Conservation (phyloP, 2,113 vertebrate genomes). For the Genyomyrus donnyi region DNA sequence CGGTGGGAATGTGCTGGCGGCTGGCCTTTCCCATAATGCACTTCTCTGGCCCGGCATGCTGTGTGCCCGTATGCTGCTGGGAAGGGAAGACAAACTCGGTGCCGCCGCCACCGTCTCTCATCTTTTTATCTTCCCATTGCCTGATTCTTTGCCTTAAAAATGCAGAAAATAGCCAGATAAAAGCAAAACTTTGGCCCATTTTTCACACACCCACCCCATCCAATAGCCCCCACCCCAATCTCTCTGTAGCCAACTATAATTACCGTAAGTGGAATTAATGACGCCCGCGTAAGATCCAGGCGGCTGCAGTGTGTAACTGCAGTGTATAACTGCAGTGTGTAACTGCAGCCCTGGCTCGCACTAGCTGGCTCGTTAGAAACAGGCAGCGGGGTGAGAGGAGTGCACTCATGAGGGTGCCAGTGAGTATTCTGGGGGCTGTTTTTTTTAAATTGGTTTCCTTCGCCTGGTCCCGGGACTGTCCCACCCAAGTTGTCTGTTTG, state of each 20-base stretch:
- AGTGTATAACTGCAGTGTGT: conserved; percentile 15
- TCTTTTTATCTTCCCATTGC: not conserved
- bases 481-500: not conserved
- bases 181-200: not conserved
- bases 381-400: not conserved
- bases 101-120: too few relatives aligned
- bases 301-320: conserved; percentile 9
- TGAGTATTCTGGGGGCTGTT: not conserved
- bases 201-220: not conserved
- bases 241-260: not conserved
- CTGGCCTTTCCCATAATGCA: not conserved
- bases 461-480: not conserved
- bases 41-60: not conserved
- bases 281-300: not conserved
- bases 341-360: not conserved
- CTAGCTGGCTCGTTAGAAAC: conserved; percentile 14
- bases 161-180: not conserved
- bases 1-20: not conserved
- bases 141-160: not conserved
- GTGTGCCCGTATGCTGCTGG: not conserved
- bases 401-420: not conserved
- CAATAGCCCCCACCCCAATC: not conserved
- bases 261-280: conserved; percentile 9
- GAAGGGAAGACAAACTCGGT: not conserved
- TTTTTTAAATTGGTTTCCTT: not conserved